Percentiles rank a stretch among this genome's conserved stretches.
Conservation (phyloP, 2,797 vertebrate genomes). For the Cyclura pinguis region DNA sequence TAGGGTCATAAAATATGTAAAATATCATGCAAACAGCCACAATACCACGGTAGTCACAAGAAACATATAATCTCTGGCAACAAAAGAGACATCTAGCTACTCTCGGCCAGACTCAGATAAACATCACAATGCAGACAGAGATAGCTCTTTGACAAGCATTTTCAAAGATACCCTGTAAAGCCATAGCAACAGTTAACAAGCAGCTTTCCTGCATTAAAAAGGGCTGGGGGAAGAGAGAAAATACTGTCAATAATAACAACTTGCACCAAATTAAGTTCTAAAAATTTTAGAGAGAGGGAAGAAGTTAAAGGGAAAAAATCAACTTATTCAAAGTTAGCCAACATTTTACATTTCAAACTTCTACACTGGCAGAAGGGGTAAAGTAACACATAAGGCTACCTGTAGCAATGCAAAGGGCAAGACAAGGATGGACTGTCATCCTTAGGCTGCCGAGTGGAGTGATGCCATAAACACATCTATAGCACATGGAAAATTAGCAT, state of each 20-base stretch:
- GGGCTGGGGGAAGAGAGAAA: background rate
- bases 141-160: background rate
- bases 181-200: accelerated
- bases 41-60: background rate
- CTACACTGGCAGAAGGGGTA: background rate
- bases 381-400: background rate
- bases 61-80: background rate
- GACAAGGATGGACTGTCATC: background rate
- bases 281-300: no score
- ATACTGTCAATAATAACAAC: background rate
- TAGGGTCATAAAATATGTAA: background rate
- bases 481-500: background rate
- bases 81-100: background rate
- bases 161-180: accelerated
- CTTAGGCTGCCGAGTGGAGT: background rate
- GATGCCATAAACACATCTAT: accelerated
- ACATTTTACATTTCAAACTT: background rate
- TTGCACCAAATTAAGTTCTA: background rate
- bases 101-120: background rate
- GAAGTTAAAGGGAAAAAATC: background rate
- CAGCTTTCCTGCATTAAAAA: background rate
- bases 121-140: background rate
- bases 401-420: background rate
- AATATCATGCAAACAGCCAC: background rate
- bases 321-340: background rate